Conservation (phyloP, 2,113 vertebrate species). For the Syrmaticus mikado region DNA sequence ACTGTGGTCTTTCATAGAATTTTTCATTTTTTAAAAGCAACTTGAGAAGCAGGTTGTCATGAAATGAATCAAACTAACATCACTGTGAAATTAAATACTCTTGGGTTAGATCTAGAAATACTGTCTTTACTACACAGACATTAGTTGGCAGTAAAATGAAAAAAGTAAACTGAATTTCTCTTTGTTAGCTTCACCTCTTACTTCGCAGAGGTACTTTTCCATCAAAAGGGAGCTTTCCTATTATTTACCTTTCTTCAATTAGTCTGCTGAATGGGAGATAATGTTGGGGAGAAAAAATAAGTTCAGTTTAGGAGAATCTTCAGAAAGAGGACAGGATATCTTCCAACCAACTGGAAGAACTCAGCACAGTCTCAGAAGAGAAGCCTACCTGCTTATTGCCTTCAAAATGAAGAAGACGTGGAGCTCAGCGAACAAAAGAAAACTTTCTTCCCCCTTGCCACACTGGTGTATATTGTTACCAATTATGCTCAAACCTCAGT, state of each 20-base stretch:
- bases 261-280: background rate
- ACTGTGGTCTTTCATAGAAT: background rate
- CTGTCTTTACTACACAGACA: background rate
- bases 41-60: background rate
- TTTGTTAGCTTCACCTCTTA: background rate
- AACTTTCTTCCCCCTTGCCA: background rate
- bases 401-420: background rate
- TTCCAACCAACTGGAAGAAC: background rate
- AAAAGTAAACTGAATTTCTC: background rate
- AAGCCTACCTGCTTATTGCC: background rate
- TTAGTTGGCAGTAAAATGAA: background rate
- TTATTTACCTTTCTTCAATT: background rate
- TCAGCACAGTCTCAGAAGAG: background rate
- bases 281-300: background rate
- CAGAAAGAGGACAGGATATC: background rate
- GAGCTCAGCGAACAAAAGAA: background rate
- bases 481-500: background rate
- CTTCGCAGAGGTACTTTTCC: background rate
- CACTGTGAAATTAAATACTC: background rate
- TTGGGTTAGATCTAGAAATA: background rate
- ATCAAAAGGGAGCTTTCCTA: background rate
- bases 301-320: background rate
- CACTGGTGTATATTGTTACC: background rate
- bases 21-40: background rate
- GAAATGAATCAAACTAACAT: background rate